A percentile compares a stretch with the other conserved stretches of the same genome.
Conservation (phyloP, 1,140 invertebrate species). For the Drosophila seguyi region DNA sequence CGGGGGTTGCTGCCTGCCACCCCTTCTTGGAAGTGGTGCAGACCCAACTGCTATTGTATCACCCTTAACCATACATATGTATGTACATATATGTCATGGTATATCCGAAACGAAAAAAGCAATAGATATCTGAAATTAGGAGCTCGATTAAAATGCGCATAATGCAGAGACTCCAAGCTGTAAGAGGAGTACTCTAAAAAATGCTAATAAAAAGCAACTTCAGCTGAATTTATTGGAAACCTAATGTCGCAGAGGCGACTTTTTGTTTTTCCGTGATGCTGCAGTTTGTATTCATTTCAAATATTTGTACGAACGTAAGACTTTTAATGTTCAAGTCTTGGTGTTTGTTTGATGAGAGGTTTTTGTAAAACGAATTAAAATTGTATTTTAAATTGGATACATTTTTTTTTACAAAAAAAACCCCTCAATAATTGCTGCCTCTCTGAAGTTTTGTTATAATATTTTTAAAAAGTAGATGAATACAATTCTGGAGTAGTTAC, state of each 20-base stretch:
- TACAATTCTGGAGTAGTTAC: background rate
- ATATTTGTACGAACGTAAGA: background rate
- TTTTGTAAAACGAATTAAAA: background rate
- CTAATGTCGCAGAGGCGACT: background rate
- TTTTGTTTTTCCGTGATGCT: background rate
- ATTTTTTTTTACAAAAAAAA: background rate
- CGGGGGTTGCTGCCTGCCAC: conserved; percentile 30
- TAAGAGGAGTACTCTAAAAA: background rate
- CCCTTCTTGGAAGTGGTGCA: conserved; percentile 6
- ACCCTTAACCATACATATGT: conserved; percentile 4
- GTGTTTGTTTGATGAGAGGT: background rate
- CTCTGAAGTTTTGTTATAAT: background rate
- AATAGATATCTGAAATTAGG: background rate
- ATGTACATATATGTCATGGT: background rate
- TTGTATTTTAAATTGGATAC: too few species aligned
- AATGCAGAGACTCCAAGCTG: background rate
- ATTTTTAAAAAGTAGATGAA: background rate
- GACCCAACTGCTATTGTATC: conserved; percentile 18
- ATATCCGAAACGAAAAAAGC: background rate
- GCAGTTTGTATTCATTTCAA: background rate
- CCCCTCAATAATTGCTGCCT: rapidly evolving
- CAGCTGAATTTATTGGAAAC: background rate
- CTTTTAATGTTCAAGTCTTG: background rate
- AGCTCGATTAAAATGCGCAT: conserved; percentile 2
- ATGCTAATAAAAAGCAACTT: background rate